Evolutionary conservation across 1,140 invertebrate species (phyloP).

Genomic region (Galleria mellonella): DNA sequence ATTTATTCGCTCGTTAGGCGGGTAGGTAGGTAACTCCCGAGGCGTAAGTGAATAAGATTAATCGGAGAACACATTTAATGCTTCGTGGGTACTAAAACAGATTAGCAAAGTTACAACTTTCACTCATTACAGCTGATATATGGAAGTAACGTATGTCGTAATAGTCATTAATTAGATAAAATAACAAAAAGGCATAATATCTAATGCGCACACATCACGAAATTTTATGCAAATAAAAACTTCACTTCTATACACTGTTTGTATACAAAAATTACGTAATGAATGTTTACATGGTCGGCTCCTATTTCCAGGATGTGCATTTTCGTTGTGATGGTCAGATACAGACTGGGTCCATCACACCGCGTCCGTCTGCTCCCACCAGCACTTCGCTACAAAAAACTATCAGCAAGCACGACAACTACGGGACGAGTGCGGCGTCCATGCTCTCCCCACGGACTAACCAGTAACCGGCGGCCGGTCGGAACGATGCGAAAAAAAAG

Average conservation of each 20-base stretch:
- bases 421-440: conserved; percentile 37
- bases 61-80: no score
- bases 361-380: conserved; percentile 17
- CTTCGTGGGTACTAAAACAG: no score
- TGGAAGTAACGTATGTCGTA: no score
- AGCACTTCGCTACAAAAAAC: conserved; percentile 5
- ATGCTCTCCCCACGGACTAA: conserved; percentile 45
- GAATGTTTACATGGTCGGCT: conserved; percentile 57
- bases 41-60: no score
- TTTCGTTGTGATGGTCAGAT: conserved; percentile 29
- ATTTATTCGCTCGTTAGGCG: no score
- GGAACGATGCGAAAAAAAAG: conserved; percentile 46
- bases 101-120: no score
- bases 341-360: conserved; percentile 34
- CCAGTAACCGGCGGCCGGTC: conserved; percentile 23
- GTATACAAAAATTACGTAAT: conserved; percentile 19
- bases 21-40: no score
- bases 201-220: not conserved
- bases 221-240: conserved; percentile 7
- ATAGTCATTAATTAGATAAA: no score
- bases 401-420: conserved; percentile 11
- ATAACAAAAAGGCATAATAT: no score
- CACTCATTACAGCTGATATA: no score
- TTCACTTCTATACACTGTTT: conserved; percentile 17
- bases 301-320: conserved; percentile 67